A percentile compares a stretch with the other conserved stretches of the same genome.
Evolutionary conservation across 2,888 invertebrate species (phyloP).

Genomic region (Teleiodes luculella): DNA sequence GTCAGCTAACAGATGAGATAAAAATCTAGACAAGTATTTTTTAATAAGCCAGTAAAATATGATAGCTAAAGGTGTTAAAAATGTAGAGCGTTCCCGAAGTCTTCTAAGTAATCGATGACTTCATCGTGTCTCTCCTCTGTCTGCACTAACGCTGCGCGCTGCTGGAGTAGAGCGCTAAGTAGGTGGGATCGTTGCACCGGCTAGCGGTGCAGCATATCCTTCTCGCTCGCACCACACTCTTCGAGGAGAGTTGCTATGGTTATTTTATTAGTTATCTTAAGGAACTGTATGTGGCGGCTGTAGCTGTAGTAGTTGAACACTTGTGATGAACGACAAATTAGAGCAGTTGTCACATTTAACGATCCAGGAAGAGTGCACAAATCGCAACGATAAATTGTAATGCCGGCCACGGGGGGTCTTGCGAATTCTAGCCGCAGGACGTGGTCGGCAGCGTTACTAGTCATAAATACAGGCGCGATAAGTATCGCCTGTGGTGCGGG

Average conservation of each 20-base stretch:
- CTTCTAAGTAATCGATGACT: not conserved
- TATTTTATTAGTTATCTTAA: not conserved
- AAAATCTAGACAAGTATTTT: too few relatives aligned
- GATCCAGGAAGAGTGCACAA: not conserved
- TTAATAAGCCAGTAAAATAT: too few relatives aligned
- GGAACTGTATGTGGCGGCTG: not conserved
- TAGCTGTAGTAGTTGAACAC: not conserved
- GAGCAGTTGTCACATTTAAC: slow-evolving; percentile 3
- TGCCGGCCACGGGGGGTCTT: slow-evolving; percentile 55
- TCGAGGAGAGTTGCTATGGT: not conserved
- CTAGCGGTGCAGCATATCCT: slow-evolving; percentile 47
- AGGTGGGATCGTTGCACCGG: slow-evolving; percentile 49
- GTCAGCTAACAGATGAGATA: too few relatives aligned
- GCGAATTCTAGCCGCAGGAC: slow-evolving; percentile 45
- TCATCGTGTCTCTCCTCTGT: slow-evolving; percentile 7
- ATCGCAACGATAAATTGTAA: slow-evolving; percentile 32
- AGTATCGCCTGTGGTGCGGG: slow-evolving; percentile 52
- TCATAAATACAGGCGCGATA: slow-evolving; percentile 72
- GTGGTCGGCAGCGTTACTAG: slow-evolving; percentile 61
- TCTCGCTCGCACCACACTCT: slow-evolving; percentile 33
- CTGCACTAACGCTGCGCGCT: slow-evolving; percentile 26
- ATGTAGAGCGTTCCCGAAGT: not conserved
- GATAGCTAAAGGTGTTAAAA: too few relatives aligned
- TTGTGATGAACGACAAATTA: not conserved
- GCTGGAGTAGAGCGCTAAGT: slow-evolving; percentile 38